A percentile compares a stretch with the other conserved stretches of the same genome.
These are phyloP conservation scores for Lasius fuliginosus DNA, from an alignment of 2,888 invertebrate genomes.

Conservation along the genomic window DNA sequence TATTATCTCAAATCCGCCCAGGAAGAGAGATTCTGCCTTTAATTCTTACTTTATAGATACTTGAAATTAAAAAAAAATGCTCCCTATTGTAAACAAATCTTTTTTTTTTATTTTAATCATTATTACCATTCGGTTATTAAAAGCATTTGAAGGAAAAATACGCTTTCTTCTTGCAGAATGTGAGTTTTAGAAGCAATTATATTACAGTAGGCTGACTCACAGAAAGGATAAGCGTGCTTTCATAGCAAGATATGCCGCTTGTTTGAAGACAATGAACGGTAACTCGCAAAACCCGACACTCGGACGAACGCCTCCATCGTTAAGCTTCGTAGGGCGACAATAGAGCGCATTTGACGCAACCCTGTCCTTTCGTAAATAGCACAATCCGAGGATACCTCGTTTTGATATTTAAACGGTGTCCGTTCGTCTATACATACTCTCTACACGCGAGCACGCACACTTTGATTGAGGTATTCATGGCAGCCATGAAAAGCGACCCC, in stretches of 20 bases:
- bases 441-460: constrained; percentile 18
- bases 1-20: not conserved
- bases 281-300: constrained; percentile 30
- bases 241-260: not conserved
- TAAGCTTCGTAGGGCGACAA: constrained; percentile 20
- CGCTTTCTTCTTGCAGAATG: not conserved
- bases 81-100: not conserved
- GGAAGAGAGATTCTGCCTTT: not conserved
- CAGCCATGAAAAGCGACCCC: constrained; percentile 60
- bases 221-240: constrained; percentile 7
- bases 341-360: constrained; percentile 38
- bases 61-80: not conserved
- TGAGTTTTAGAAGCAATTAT: not conserved
- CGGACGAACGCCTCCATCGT: constrained; percentile 26
- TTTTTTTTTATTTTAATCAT: not conserved
- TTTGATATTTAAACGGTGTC: constrained; percentile 48
- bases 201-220: not conserved
- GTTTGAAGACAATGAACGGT: constrained; percentile 36
- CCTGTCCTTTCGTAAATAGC: constrained; percentile 58
- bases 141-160: not conserved
- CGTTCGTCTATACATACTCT: not conserved
- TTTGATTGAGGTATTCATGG: constrained; percentile 69
- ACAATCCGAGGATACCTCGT: constrained; percentile 62
- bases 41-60: not conserved
- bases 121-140: not conserved